These are phyloP conservation scores for Dryobota labecula DNA, from an alignment of 2,888 invertebrate genomes.

Conservation along the genomic window DNA sequence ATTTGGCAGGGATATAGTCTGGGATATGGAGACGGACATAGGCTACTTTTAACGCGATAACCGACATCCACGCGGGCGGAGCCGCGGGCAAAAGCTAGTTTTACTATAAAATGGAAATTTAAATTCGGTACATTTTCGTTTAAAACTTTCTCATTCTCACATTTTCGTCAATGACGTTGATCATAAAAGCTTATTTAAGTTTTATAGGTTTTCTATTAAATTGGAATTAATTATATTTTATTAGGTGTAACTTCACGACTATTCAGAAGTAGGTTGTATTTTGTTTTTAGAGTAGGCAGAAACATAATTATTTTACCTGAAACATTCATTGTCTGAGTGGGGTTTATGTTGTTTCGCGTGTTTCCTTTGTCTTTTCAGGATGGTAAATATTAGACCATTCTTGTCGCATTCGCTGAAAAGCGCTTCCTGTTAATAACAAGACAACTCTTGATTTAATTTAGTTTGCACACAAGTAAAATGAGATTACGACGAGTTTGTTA, in stretches of 20 bases:
- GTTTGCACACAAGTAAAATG: slow-evolving; percentile 1
- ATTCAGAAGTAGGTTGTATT: not conserved
- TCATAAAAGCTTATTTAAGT: slow-evolving; percentile 43
- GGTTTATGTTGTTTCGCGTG: slow-evolving; percentile 38
- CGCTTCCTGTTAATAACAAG: slow-evolving; percentile 31
- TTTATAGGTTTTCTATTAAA: slow-evolving; percentile 43
- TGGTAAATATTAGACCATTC: slow-evolving; percentile 35
- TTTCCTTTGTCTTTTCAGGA: slow-evolving; percentile 51
- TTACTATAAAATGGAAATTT: slow-evolving; percentile 39
- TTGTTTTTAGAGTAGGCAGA: not conserved
- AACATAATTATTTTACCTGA: not conserved
- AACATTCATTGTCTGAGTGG: slow-evolving; percentile 37
- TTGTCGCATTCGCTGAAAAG: slow-evolving; percentile 22
- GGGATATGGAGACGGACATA: too few relatives aligned
- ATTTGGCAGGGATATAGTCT: too few relatives aligned
- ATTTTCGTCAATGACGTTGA: slow-evolving; percentile 44
- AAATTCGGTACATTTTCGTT: slow-evolving; percentile 30
- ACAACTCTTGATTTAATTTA: slow-evolving; percentile 13
- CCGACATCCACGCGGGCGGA: too few relatives aligned
- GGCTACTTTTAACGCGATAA: too few relatives aligned
- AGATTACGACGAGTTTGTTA: not conserved
- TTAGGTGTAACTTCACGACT: slow-evolving; percentile 14
- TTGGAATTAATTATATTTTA: slow-evolving; percentile 31
- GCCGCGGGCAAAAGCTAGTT: too few relatives aligned
- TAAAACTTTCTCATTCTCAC: slow-evolving; percentile 42